Evolutionary conservation across 2,888 invertebrate genomes (phyloP), one percentile per base, ranked within the genome.

Genomic region (Creontiades dilutus): DNA sequence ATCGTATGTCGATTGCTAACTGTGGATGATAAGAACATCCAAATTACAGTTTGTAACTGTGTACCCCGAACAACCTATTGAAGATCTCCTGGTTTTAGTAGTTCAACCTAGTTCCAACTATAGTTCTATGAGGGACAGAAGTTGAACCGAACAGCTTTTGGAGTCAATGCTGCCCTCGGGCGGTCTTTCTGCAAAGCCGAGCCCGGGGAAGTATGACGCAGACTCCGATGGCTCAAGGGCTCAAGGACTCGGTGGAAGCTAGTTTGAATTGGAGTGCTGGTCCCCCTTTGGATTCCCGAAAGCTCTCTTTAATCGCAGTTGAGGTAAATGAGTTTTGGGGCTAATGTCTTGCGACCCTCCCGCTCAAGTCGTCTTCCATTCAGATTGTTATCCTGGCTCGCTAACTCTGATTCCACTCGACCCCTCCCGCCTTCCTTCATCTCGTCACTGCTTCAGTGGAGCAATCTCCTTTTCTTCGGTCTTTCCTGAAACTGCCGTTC

Each of bases 251-350:
- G n/a, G 57, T 16, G 28, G 57, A n/a, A 86, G 86, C 86, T 86
- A 86, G 75, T 86, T 88, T 52, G 88, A 88, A 76, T 88, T 80
- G 80, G 80, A 88, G 80, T 88, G 47, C 85, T 52, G 14, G 9
- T 16, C 68, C 14, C 61, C 80, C 28, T 52, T 48, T 85, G 28
- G 88, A 80, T 78, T 88, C 80, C 55, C 88, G n/a, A 78, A 88
- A 88, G 88, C 88, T 57, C 88, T 88, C 88, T 88, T 88, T 88
- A 88, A 88, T 88, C 88, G 88, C 80, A 88, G 88, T 88, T 55
- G 80, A 88, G 88, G 88, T 80, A 88, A 88, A 88, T 88, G 76
- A 88, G 88, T 88, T 88, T 88, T 28, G 55, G 76, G 28, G 55
- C 88, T 88, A 88, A 88, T 88, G 88, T 88, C 78, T 88, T 88